Evolutionary conservation across 2,888 invertebrate genomes (phyloP), one percentile per base, ranked within the genome.

Genomic region (Onchidella celtica): DNA sequence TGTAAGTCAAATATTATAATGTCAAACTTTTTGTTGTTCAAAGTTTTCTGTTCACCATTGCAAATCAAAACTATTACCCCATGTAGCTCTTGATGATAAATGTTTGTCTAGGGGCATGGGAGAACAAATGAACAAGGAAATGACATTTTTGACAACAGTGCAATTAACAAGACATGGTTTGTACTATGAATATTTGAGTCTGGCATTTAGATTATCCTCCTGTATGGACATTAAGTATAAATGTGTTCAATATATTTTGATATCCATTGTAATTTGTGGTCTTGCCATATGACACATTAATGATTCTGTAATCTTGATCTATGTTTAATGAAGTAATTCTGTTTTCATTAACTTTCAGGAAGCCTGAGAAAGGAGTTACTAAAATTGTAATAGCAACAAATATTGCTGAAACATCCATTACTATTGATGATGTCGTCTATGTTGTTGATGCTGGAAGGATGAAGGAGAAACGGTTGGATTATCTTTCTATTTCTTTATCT

Each of bases 371-470:
- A 0, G 93, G 92, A 81, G 87, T 90, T 3, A 89, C 89, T 11
- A 91, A 91, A 81, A 97, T 98, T 78, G 96, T 98, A 40, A 94
- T 98, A 70, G 95, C 98, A 0, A 98, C 98, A 0, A 97, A 96
- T 87, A 97, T 98, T 85, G 98, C 98, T 0, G 98, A 98, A 94
- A 98, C 98, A 0, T 97, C 91, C 3, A 97, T 98, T 82, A 98
- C 98, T 3, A 97, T 98, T 85, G 97, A 98, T 90, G 98, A 98
- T 93, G 96, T 98, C 11, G 97, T 97, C 0, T 97, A 96, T 93
- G 98, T 98, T 0, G 95, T 98, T 59, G 97, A 98, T 92, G 95
- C 96, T 86, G 98, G 97, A 0, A 96, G 95, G 92, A 96, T 96
- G 63, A 98, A 98, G 93, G 94, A 96, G 78, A 95, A 94, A 72